Evolutionary conservation across 2,113 vertebrate genomes (phyloP).

Genomic region (Grantiella picta): DNA sequence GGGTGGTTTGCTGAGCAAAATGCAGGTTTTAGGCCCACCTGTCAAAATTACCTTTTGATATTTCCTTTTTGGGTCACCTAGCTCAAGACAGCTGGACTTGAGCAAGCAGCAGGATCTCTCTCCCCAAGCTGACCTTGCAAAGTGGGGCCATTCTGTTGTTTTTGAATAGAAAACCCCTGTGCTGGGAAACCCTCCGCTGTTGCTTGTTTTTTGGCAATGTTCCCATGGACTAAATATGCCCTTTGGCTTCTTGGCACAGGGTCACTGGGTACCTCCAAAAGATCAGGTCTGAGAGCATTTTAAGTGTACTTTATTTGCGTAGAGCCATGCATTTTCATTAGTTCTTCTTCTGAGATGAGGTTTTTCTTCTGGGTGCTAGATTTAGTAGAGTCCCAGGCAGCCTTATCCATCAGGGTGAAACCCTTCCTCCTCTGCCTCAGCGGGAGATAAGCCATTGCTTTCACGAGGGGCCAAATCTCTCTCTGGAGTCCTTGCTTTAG

Average conservation of each 20-base stretch:
- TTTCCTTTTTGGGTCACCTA: fast-evolving
- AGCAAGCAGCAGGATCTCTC: fast-evolving
- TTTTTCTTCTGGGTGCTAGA: neutral
- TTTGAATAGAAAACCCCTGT: neutral
- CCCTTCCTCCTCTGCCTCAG: neutral
- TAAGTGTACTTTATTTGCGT: neutral
- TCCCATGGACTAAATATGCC: neutral
- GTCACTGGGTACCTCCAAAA: neutral
- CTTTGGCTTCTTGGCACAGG: fast-evolving
- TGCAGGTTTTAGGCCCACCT: neutral
- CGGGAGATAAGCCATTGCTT: neutral
- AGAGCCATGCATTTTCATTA: neutral
- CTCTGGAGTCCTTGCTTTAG: neutral
- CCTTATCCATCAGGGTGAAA: neutral
- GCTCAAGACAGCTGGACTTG: neutral
- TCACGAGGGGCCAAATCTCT: neutral
- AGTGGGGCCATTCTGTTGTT: fast-evolving
- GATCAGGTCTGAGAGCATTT: neutral
- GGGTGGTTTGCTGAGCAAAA: neutral
- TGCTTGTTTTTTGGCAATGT: neutral
- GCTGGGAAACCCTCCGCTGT: neutral
- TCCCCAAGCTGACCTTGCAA: fast-evolving
- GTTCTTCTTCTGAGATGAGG: neutral
- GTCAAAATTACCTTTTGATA: neutral
- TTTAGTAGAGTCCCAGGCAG: neutral